These are phyloP conservation scores for Sinella curviseta DNA, from an alignment of 1,140 invertebrate genomes.

Conservation along the genomic window DNA sequence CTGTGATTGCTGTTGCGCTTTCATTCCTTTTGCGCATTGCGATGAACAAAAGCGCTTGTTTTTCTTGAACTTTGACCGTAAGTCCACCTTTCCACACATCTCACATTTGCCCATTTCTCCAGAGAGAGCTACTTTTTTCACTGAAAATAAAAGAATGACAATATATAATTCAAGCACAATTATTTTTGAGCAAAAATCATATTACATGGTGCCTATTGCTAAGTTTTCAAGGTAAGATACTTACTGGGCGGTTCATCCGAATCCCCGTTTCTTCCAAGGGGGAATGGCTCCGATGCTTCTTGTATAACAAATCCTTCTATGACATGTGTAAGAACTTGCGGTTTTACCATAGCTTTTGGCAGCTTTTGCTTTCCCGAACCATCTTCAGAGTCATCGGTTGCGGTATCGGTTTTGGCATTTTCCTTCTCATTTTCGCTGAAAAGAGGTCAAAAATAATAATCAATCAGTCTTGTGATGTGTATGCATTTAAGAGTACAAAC, in stretches of 20 bases:
- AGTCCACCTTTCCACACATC: constrained; percentile 72
- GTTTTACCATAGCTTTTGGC: constrained; percentile 93
- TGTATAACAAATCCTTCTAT: constrained; percentile 97
- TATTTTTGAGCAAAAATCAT: background rate
- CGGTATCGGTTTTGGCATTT: constrained; percentile 38
- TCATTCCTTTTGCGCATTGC: constrained; percentile 67
- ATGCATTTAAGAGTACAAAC: background rate
- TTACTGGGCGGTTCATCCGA: constrained; percentile 73
- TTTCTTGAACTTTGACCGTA: constrained; percentile 71
- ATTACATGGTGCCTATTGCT: too few relatives aligned
- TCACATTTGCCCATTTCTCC: constrained; percentile 71
- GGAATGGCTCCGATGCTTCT: constrained; percentile 65
- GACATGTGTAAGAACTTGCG: constrained; percentile 91
- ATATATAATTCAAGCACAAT: constrained; percentile 36
- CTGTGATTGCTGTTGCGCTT: constrained; percentile 48
- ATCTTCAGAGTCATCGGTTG: constrained; percentile 40
- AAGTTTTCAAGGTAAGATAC: too few relatives aligned
- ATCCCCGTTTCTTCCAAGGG: constrained; percentile 58
- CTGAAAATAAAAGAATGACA: constrained; percentile 51
- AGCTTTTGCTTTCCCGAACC: constrained; percentile 60
- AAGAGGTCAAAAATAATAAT: constrained; percentile 16
- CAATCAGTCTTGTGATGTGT: too few relatives aligned
- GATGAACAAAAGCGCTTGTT: constrained; percentile 77
- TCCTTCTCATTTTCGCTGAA: constrained; percentile 46
- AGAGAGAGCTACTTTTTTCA: constrained; percentile 58